phyloP scores from a whole-genome alignment of 2,113 vertebrate species.

The Hemichromis elongatus region DNA sequence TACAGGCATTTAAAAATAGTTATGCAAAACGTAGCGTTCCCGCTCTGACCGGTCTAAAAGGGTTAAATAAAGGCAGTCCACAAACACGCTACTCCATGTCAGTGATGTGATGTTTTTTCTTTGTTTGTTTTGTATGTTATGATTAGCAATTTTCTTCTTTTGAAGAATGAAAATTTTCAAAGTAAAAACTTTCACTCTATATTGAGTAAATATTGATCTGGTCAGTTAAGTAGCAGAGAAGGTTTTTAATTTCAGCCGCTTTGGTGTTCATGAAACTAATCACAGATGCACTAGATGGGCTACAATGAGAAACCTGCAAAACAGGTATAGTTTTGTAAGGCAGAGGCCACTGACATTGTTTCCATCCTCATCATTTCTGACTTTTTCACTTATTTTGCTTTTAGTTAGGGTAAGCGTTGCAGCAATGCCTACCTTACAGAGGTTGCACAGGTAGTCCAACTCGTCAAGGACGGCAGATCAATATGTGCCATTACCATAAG shows the following conservation, averaged over 20 bases:
- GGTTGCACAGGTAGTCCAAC: background rate
- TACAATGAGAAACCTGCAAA: background rate
- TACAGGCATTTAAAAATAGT: no score
- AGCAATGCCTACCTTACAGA: background rate
- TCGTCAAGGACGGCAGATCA: background rate
- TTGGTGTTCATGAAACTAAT: background rate
- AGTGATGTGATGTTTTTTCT: background rate
- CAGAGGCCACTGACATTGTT: background rate
- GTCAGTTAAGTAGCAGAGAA: background rate
- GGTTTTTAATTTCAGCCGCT: background rate
- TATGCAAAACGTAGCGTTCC: no score
- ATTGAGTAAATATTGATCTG: background rate
- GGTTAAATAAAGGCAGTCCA: rapidly evolving
- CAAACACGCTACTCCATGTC: background rate
- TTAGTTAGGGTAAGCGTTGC: background rate
- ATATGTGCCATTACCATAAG: background rate
- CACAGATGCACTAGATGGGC: background rate
- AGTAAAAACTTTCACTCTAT: background rate
- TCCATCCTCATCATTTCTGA: background rate
- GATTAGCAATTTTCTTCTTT: background rate
- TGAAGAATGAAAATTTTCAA: rapidly evolving
- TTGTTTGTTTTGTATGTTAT: background rate
- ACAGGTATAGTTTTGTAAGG: background rate
- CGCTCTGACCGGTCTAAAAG: no score
- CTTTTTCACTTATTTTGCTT: background rate